Evolutionary conservation across 1,140 invertebrate genomes (phyloP).

Genomic region (Sycophila sp.): DNA sequence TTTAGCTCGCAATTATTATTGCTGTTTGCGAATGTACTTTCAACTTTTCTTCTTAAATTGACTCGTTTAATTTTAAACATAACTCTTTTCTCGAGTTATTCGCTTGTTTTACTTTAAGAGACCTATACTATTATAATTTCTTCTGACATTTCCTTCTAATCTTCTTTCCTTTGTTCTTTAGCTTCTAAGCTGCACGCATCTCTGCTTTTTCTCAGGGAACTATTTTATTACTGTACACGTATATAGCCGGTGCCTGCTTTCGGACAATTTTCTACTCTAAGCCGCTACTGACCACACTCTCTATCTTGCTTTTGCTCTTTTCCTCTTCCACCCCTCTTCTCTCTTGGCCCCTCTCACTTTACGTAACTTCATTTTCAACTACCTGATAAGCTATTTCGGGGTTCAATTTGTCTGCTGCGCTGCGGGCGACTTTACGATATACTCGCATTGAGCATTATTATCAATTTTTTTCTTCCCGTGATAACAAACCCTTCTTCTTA

Average conservation of each 20-base stretch:
- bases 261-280: background rate
- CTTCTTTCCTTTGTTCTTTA: no score
- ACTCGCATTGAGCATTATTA: conserved; percentile 23
- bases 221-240: background rate
- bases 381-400: conserved; percentile 29
- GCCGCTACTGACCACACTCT: background rate
- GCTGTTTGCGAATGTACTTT: no score
- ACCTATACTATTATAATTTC: no score
- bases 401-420: conserved; percentile 17
- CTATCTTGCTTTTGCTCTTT: background rate
- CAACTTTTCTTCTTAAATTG: no score
- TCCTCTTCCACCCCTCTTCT: background rate
- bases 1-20: no score
- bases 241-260: background rate
- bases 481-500: no score
- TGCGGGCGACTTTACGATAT: conserved; percentile 12
- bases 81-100: no score
- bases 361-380: conserved; percentile 32
- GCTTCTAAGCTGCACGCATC: background rate
- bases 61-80: no score
- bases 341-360: background rate
- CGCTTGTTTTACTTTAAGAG: no score
- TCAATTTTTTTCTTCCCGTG: conserved; percentile 20
- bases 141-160: no score
- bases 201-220: background rate